Base-by-base conservation (phyloP, 2,888 invertebrate species). In the Mythimna pallens region DNA sequence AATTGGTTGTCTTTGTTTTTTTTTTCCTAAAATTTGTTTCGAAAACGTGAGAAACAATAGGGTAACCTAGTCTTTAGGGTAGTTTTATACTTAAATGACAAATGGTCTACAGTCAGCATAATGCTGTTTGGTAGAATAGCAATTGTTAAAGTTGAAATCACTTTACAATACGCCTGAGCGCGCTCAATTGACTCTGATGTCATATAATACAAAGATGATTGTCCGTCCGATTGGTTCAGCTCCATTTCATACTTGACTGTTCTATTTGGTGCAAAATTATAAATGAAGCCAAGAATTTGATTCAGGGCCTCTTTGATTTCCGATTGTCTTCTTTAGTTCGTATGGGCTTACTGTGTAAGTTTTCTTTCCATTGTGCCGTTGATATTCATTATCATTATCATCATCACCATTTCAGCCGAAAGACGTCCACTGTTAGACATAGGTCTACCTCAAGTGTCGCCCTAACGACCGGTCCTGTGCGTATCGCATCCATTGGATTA, bases 111-210 rank as follows among this genome's bases (percentile, higher is more conserved):
- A 30, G 20, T 50, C 50, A 34, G 4, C 40, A 14, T 57, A 58
- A 47, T 55, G n/a, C 43, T 57, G 61, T 57, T 58, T 67, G 22
- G 62, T 67, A 68, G n/a, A 77, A 68, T 34, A 50, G 12, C 65
- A 65, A 67, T 68, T 70, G 65, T 68, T 65, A 20, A 50, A 54
- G 47, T 57, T 67, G 40, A 71, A 71, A 68, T 71, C 20, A 54
- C 54, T 57, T 67, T 34, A 80, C 79, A 82, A 78, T 80, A 67
- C 66, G 61, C 25, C 34, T 34, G 65, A 30, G 59, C 43, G 30
- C 40, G 73, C 43, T 54, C 80, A 80, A 80, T 80, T 80, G 79
- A 54, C 65, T 58, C 12, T 67, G 81, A 69, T 69, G 65, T 63
- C 65, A 65, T 65, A 69, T 54, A 62, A 65, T 73, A 55, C 65